Evolutionary conservation across 23 tunicate genomes (phyloP).

Genomic region (Oikopleura albicans): DNA sequence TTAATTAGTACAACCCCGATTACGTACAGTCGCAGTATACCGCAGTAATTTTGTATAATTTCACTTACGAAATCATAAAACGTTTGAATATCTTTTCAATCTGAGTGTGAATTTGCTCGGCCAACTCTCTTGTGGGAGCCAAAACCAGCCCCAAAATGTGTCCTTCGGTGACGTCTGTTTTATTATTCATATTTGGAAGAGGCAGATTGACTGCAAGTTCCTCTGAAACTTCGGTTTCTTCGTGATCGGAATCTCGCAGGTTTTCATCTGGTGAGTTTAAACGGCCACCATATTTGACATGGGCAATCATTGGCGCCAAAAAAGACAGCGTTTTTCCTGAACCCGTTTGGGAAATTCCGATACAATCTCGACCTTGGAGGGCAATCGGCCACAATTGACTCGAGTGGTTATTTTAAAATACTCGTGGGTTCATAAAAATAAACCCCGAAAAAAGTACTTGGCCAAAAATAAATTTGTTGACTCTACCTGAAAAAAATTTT

Average conservation of each 20-base stretch:
- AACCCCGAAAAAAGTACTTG: too few relatives aligned
- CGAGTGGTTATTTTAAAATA: too few relatives aligned
- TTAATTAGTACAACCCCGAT: too few relatives aligned
- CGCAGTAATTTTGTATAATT: too few relatives aligned
- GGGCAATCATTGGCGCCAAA: slow-evolving; percentile 55
- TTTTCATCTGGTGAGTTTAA: not conserved
- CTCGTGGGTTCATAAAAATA: too few relatives aligned
- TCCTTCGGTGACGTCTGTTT: not conserved
- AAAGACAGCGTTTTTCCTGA: slow-evolving; percentile 93
- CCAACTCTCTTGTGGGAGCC: slow-evolving; percentile 93
- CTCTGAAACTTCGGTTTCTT: not conserved
- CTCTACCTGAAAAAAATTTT: too few relatives aligned
- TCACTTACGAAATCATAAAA: not conserved
- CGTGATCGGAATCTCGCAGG: not conserved
- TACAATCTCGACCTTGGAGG: slow-evolving; percentile 52
- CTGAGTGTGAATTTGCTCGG: slow-evolving; percentile 65
- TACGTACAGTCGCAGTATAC: too few relatives aligned
- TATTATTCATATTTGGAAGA: not conserved
- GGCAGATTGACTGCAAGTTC: not conserved
- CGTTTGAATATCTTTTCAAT: slow-evolving; percentile 25
- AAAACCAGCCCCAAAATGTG: slow-evolving; percentile 56
- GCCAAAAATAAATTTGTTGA: too few relatives aligned
- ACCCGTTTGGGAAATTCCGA: slow-evolving; percentile 96
- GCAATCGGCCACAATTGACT: slow-evolving; percentile 84
- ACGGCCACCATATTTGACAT: slow-evolving; percentile 20